A percentile compares a stretch with the other conserved stretches of the same genome.
Evolutionary conservation across 2,888 invertebrate species (phyloP).

Genomic region (Netelia melanura): DNA sequence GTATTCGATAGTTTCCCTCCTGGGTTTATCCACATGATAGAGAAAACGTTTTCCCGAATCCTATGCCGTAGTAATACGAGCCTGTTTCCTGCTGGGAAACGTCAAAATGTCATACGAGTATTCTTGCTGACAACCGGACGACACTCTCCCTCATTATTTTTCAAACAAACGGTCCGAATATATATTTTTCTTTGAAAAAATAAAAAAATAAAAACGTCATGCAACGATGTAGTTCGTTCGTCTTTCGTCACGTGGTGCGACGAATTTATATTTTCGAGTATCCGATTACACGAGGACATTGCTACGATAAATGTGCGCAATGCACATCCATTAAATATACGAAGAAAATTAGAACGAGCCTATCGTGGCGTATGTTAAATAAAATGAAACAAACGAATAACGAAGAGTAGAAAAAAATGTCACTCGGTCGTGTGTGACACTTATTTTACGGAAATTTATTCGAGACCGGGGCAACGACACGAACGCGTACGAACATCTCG

Average conservation of each 20-base stretch:
- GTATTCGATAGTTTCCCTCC: background rate
- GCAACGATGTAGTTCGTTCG: slow-evolving; percentile 28
- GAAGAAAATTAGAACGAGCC: background rate
- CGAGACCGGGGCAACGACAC: slow-evolving; percentile 63
- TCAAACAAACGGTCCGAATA: slow-evolving; percentile 27
- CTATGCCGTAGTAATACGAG: slow-evolving; percentile 10
- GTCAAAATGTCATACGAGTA: slow-evolving; percentile 37
- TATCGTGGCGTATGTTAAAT: background rate
- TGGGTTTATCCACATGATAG: no score
- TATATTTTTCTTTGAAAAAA: slow-evolving; percentile 39
- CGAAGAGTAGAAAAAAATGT: slow-evolving; percentile 24
- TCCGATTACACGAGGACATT: slow-evolving; percentile 42
- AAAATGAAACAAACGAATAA: background rate
- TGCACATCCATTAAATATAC: background rate
- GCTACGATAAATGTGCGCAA: background rate
- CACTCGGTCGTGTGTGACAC: slow-evolving; percentile 61
- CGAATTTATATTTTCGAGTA: slow-evolving; percentile 47
- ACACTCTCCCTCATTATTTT: slow-evolving; percentile 18
- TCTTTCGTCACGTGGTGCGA: slow-evolving; percentile 43
- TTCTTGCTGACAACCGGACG: slow-evolving; percentile 47
- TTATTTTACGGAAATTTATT: slow-evolving; percentile 64
- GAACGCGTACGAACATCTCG: slow-evolving; percentile 60
- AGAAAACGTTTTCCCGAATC: background rate
- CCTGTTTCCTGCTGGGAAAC: slow-evolving; percentile 11
- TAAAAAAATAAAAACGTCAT: background rate